phyloP scores from a whole-genome alignment of 2,888 invertebrate species.

The Chorisops tibialis region DNA sequence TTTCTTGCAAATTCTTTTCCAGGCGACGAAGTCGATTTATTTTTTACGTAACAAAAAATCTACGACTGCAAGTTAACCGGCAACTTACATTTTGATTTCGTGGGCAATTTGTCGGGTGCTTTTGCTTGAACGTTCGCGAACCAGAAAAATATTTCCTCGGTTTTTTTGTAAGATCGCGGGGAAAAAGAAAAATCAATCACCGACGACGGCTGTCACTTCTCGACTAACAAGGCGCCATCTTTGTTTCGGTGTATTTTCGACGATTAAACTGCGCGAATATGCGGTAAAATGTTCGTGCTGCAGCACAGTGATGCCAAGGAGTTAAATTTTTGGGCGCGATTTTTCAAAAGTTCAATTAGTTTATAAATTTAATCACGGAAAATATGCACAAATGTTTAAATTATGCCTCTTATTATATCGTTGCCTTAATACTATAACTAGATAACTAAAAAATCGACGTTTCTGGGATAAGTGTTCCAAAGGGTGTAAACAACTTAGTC shows the following conservation, averaged over 20 bases:
- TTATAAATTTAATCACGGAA: background rate
- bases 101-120: too few relatives aligned
- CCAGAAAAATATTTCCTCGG: constrained; percentile 9
- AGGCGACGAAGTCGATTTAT: too few relatives aligned
- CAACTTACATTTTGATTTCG: too few relatives aligned
- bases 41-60: constrained; percentile 29
- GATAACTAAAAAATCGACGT: too few relatives aligned
- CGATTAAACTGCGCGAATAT: background rate
- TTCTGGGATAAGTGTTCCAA: too few relatives aligned
- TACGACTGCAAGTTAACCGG: constrained; percentile 3
- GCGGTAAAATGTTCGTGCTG: background rate
- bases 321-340: background rate
- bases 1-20: constrained; percentile 19
- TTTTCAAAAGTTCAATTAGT: background rate
- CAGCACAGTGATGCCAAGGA: background rate
- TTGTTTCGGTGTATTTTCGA: constrained; percentile 15
- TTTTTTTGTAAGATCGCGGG: constrained; percentile 4
- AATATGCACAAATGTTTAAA: too few relatives aligned
- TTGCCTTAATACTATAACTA: too few relatives aligned
- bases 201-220: constrained; percentile 32
- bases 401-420: too few relatives aligned
- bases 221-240: constrained; percentile 26
- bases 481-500: too few relatives aligned
- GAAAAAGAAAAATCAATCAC: constrained; percentile 32
- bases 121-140: constrained; percentile 5